phyloP scores from a whole-genome alignment of 2,113 vertebrate genomes.

The Illadopsis cleaveri region DNA sequence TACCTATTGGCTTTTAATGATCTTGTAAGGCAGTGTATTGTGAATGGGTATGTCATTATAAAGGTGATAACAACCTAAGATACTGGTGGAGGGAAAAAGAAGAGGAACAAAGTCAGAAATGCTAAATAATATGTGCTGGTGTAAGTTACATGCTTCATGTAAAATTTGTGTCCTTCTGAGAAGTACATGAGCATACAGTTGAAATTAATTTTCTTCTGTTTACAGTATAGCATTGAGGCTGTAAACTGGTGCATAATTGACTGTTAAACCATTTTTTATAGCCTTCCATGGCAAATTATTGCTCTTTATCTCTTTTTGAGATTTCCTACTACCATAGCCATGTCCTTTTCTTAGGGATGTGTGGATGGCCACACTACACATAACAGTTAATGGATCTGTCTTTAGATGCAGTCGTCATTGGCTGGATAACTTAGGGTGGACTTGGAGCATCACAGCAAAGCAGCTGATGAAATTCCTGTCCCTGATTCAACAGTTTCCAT shows the following conservation, averaged over 20 bases:
- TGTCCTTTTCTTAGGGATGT: neutral
- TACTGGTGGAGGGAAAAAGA: neutral
- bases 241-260: neutral
- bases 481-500: neutral
- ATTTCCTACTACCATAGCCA: neutral
- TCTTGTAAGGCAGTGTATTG: neutral
- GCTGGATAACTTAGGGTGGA: neutral
- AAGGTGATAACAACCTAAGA: neutral
- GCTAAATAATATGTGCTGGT: neutral
- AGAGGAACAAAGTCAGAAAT: neutral
- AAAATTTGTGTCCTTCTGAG: neutral
- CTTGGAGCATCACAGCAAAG: neutral
- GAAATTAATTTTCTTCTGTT: neutral
- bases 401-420: neutral
- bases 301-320: neutral
- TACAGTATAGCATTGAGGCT: neutral
- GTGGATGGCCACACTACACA: neutral
- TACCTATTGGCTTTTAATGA: conserved; percentile 7
- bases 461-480: neutral
- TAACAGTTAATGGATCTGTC: neutral
- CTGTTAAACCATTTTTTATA: neutral
- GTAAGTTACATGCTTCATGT: neutral
- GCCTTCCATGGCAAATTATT: neutral
- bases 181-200: neutral
- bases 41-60: neutral